A percentile compares a stretch with the other conserved stretches of the same genome.
Conservation (phyloP, 2,888 invertebrate species). For the Lithophane leautieri region DNA sequence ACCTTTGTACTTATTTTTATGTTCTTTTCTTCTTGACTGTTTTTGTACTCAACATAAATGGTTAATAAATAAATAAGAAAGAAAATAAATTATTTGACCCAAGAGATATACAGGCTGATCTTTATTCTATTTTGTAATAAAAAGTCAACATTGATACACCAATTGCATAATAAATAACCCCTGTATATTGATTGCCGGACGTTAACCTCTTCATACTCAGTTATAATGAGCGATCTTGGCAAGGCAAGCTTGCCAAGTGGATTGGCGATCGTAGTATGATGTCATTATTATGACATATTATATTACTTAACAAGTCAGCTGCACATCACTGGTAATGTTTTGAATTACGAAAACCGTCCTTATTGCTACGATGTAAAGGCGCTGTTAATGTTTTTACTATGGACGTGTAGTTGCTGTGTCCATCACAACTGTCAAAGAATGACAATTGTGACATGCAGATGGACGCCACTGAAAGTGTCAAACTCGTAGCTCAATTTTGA, state of each 20-base stretch:
- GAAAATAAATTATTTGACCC: not conserved
- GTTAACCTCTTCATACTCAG: conserved; percentile 16
- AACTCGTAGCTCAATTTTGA: no score
- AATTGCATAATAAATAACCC: not conserved
- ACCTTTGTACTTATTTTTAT: not conserved
- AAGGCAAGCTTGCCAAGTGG: conserved; percentile 28
- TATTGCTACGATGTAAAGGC: not conserved
- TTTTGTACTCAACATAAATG: not conserved
- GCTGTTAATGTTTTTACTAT: not conserved
- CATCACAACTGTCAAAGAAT: not conserved
- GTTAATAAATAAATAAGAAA: not conserved
- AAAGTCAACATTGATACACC: not conserved
- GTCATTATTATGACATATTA: conserved; percentile 9
- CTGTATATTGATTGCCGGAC: conserved; percentile 6
- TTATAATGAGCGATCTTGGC: conserved; percentile 45
- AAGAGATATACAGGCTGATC: not conserved
- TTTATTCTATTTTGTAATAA: not conserved
- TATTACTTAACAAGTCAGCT: not conserved
- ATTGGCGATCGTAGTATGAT: conserved; percentile 13
- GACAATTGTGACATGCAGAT: no score
- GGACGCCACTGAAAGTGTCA: no score
- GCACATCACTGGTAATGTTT: not conserved
- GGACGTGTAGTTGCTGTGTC: not conserved
- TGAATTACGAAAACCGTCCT: not conserved
- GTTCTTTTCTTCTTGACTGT: not conserved